phyloP scores from a whole-genome alignment of 1,140 invertebrate species.

The Hormaphis cornu region DNA sequence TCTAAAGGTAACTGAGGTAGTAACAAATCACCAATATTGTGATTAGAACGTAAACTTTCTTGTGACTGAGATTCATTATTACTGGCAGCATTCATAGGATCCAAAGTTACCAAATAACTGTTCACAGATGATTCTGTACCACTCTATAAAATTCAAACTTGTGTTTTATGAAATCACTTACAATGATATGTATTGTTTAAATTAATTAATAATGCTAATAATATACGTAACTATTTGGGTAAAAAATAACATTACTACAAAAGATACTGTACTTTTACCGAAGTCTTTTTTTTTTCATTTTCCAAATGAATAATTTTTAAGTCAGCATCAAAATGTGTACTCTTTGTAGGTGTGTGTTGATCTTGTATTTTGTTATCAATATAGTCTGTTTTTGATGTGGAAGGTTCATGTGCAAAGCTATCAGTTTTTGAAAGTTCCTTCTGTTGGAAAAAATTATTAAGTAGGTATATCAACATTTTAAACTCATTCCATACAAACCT shows the following conservation, averaged over 20 bases:
- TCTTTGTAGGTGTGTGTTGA: not conserved
- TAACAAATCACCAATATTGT: not conserved
- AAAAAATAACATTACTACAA: no score
- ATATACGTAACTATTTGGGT: not conserved
- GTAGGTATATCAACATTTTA: not conserved
- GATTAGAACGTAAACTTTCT: not conserved
- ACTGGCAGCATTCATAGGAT: not conserved
- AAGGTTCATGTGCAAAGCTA: not conserved
- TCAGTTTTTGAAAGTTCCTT: not conserved
- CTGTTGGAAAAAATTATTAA: not conserved
- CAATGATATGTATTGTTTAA: no score
- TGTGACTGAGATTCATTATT: not conserved
- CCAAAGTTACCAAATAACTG: not conserved
- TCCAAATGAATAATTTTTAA: not conserved
- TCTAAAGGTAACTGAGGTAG: not conserved
- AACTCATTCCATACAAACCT: not conserved
- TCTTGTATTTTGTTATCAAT: not conserved
- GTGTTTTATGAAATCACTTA: no score
- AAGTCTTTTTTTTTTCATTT: not conserved
- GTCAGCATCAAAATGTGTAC: not conserved
- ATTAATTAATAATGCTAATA: no score
- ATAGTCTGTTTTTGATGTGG: no score
- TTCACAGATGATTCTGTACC: not conserved
- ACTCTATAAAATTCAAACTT: constrained; percentile 6
- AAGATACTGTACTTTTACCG: not conserved